phyloP scores from a whole-genome alignment of 2,888 invertebrate species.

The Lithophane leautieri region DNA sequence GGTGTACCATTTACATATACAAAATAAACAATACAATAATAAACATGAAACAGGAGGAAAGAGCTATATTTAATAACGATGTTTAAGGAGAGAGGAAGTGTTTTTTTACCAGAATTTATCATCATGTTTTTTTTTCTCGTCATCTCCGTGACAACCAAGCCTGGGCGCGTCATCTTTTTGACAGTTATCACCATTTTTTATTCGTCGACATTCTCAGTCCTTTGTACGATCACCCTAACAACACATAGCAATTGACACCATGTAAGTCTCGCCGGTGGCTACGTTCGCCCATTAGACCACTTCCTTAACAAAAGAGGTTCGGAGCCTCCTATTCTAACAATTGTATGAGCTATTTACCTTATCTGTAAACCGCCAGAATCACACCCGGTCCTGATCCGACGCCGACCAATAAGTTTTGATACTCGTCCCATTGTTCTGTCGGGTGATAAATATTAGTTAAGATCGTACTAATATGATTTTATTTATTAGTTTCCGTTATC shows the following conservation, averaged over 20 bases:
- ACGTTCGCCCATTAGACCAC: conserved; percentile 85
- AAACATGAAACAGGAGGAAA: no score
- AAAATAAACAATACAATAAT: no score
- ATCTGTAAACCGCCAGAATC: conserved; percentile 87
- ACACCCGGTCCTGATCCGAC: conserved; percentile 80
- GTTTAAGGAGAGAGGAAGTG: no score
- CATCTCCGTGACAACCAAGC: conserved; percentile 54
- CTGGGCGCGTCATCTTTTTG: conserved; percentile 30
- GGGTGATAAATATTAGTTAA: conserved; percentile 53
- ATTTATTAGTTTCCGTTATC: conserved; percentile 62
- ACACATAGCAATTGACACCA: conserved; percentile 86
- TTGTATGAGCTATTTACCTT: conserved; percentile 91
- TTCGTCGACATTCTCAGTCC: conserved; percentile 10
- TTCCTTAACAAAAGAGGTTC: conserved; percentile 89
- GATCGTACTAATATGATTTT: conserved; percentile 58
- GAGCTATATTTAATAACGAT: no score
- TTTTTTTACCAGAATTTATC: no score
- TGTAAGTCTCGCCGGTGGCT: conserved; percentile 87
- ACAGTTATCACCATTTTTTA: conserved; percentile 8
- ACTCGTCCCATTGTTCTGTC: conserved; percentile 69
- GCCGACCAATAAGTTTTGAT: conserved; percentile 71
- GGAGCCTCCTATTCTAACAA: conserved; percentile 87
- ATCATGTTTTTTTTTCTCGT: no score
- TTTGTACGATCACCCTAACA: conserved; percentile 69
- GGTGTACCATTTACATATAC: no score